These are phyloP conservation scores for Rhinoptilus africanus DNA, from an alignment of 2,113 vertebrate genomes.

Conservation along the genomic window DNA sequence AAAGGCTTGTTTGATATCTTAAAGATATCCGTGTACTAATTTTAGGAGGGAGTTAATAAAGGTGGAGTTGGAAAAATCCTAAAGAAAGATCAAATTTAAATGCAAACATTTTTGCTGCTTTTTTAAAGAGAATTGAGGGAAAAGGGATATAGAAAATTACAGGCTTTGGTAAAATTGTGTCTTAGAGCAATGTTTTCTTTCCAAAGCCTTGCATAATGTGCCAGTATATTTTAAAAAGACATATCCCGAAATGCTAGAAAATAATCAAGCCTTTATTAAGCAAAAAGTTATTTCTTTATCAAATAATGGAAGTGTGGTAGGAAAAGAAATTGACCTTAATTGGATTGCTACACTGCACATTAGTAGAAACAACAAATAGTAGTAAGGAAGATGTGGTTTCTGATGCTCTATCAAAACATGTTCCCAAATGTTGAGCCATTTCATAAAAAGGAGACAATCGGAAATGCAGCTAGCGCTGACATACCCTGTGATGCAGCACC, in stretches of 20 bases:
- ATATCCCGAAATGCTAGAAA: not conserved
- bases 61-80: not conserved
- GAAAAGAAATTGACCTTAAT: not conserved
- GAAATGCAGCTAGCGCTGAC: not conserved
- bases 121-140: not conserved
- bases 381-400: not conserved
- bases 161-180: not conserved
- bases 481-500: not conserved
- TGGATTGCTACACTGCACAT: not conserved
- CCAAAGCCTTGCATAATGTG: not conserved
- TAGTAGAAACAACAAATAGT: not conserved
- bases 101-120: not conserved
- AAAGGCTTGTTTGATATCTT: not conserved
- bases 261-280: not conserved
- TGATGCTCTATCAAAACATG: not conserved
- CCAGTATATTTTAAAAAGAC: not conserved
- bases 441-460: not conserved
- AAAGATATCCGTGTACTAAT: not conserved
- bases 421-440: not conserved
- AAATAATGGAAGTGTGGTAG: not conserved
- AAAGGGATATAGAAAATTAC: constrained; percentile 14
- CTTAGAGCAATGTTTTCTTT: not conserved
- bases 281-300: not conserved
- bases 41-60: not conserved
- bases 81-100: not conserved